phyloP scores from a whole-genome alignment of 1,140 invertebrate genomes.

The Gerris buenoi region DNA sequence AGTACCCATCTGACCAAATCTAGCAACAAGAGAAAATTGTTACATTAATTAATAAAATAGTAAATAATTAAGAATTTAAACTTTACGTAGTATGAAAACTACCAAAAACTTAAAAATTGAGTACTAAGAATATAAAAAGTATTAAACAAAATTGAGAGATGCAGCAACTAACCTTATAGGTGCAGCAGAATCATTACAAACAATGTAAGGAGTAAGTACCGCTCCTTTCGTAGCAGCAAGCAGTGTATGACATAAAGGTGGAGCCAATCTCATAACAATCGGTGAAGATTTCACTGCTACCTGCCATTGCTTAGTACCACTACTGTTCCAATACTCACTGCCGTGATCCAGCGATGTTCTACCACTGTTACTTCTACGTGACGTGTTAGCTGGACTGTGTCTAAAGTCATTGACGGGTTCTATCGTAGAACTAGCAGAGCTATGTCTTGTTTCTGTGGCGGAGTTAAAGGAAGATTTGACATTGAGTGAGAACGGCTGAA shows the following conservation, averaged over 20 bases:
- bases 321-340: constrained; percentile 2
- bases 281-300: constrained; percentile 27
- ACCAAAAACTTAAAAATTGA: too few relatives aligned
- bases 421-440: background rate
- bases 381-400: too few relatives aligned
- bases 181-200: constrained; percentile 55
- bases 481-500: constrained; percentile 31
- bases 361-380: too few relatives aligned
- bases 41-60: too few relatives aligned
- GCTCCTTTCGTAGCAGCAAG: constrained; percentile 37
- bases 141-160: too few relatives aligned
- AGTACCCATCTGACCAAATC: constrained; percentile 55
- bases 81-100: too few relatives aligned
- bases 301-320: constrained; percentile 26
- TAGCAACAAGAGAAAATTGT: too few relatives aligned
- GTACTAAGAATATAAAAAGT: too few relatives aligned
- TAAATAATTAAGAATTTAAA: too few relatives aligned
- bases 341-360: background rate
- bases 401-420: background rate
- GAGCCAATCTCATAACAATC: constrained; percentile 38
- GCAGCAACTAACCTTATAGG: constrained; percentile 27
- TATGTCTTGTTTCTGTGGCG: background rate
- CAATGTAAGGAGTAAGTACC: constrained; percentile 41
- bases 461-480: constrained; percentile 19
- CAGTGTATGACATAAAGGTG: constrained; percentile 45